Percentiles rank a stretch among this genome's conserved stretches.
Conservation (phyloP, 2,888 invertebrate genomes). For the Eupithecia dodoneata region DNA sequence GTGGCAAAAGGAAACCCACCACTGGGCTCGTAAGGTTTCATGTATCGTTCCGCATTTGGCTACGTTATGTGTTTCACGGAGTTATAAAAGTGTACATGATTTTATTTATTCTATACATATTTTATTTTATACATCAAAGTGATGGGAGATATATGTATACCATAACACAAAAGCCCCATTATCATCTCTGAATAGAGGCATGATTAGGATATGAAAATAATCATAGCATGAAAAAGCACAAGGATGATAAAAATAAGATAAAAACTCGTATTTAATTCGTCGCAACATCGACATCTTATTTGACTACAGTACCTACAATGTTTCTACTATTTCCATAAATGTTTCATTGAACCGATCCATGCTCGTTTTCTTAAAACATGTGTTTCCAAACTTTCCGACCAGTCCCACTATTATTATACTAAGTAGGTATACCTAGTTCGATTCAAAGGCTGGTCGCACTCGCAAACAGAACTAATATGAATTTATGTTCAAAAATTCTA, state of each 20-base stretch:
- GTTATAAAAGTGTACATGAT: slow-evolving; percentile 22
- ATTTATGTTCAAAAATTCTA: slow-evolving; percentile 44
- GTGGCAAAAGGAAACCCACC: slow-evolving; percentile 12
- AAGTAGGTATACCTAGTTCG: background rate
- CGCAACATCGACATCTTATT: background rate
- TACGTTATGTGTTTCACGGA: slow-evolving; percentile 39
- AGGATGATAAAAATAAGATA: background rate
- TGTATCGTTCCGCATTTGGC: slow-evolving; percentile 27
- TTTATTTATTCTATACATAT: background rate
- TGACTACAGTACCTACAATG: background rate
- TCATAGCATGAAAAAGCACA: background rate
- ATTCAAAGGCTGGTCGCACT: slow-evolving; percentile 31
- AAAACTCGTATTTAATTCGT: background rate
- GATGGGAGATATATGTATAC: background rate
- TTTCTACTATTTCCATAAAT: no score
- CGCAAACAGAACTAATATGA: slow-evolving; percentile 43
- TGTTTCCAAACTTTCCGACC: background rate
- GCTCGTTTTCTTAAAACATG: background rate
- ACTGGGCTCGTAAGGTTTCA: slow-evolving; percentile 26
- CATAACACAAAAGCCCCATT: background rate
- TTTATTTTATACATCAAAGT: background rate
- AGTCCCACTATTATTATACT: background rate
- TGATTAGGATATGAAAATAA: background rate
- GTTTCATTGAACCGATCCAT: background rate
- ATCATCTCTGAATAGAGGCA: background rate